Conservation (phyloP, 2,888 invertebrate species). For the Blastobasis adustella region DNA sequence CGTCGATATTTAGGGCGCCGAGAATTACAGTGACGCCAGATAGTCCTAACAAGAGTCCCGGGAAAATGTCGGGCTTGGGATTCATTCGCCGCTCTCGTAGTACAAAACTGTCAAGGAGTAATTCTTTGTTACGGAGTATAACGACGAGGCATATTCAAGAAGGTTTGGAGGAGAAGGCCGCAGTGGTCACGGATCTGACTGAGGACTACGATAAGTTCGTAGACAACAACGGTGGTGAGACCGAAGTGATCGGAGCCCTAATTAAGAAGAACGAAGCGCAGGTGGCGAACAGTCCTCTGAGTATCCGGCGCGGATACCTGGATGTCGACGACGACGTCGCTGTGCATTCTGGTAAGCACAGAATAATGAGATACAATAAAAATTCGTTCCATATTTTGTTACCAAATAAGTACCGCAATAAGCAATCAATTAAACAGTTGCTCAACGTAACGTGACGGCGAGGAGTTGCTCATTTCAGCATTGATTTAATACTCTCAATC, state of each 20-base stretch:
- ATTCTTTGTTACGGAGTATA: conserved; percentile 76
- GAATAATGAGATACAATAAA: too few relatives aligned
- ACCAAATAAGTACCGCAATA: too few relatives aligned
- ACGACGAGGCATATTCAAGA: conserved; percentile 67
- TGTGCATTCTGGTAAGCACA: conserved; percentile 80
- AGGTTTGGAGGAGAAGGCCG: conserved; percentile 49
- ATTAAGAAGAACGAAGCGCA: conserved; percentile 64
- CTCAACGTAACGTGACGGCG: too few relatives aligned
- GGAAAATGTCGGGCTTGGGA: conserved; percentile 67
- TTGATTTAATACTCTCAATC: conserved; percentile 21
- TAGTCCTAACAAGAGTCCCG: conserved; percentile 71
- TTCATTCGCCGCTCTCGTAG: conserved; percentile 83
- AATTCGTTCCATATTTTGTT: too few relatives aligned
- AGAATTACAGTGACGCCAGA: conserved; percentile 64
- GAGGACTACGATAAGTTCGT: conserved; percentile 60
- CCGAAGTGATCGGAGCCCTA: conserved; percentile 58
- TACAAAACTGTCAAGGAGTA: conserved; percentile 81
- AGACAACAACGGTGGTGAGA: conserved; percentile 54
- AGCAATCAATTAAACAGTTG: too few relatives aligned
- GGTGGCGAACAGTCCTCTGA: conserved; percentile 58
- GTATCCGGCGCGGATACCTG: conserved; percentile 62
- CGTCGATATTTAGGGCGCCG: conserved; percentile 61
- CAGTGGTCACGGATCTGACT: conserved; percentile 53
- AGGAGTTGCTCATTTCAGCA: conserved; percentile 16
- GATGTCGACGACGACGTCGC: conserved; percentile 81